Evolutionary conservation across 2,888 invertebrate genomes (phyloP), one percentile per base, ranked within the genome.

Genomic region (Orchesellides sinensis): DNA sequence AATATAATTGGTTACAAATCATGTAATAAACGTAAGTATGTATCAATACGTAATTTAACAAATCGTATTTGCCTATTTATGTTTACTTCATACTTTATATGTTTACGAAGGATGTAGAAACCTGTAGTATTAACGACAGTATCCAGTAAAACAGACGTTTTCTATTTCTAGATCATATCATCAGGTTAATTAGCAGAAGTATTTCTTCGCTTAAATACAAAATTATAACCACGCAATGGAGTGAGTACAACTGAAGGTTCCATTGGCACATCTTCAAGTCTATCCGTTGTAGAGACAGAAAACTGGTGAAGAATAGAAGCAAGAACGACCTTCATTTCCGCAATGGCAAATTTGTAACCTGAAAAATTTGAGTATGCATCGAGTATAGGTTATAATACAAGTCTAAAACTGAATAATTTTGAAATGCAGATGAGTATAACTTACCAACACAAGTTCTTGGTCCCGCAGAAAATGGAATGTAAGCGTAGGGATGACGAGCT

Each of bases 331-430:
- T 81, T 81, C 69, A 81, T 74, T 69, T 81, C 47, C 0, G 40
- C 40, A 27, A 68, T 68, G 25, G 81, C 81, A 54, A 32, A 81
- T 21, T 74, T 81, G 21, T 59, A 69, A 19, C 81, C 80, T 80
- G 14, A 23, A 27, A 25, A 27, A n/a, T 32, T 32, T 32, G 10
- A 6, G 32, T 32, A 6, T 32, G 10, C 32, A 32, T 32, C 6
- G 10, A 32, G 5, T 32, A 6, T 32, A 32, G n/a, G n/a, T 32
- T 32, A 10, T 32, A 10, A 32, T 6, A 32, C 10, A 6, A 6
- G 6, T 32, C 32, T 10, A 32, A 32, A 6, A 32, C 32, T 10
- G 10, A 32, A 32, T 32, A 10, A 32, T 32, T 32, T 32, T 6
- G 32, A 32, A 32, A 32, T 32, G 5, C 32, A 32, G n/a, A n/a